Base-by-base conservation (phyloP, 2,888 invertebrate species). In the Aproaerema taeniolella region DNA sequence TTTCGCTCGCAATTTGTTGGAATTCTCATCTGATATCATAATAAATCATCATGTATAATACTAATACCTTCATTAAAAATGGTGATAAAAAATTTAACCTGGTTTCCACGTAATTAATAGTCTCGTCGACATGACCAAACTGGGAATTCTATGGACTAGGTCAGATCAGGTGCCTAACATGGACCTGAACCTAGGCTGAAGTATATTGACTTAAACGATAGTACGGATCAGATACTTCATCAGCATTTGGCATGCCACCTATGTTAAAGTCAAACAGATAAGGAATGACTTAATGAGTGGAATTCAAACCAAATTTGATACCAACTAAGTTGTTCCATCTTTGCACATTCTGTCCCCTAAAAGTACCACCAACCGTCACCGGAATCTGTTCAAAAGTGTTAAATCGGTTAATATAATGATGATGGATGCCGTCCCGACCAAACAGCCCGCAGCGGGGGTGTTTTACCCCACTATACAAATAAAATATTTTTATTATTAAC, bases 371-470 rank as follows among this genome's bases (percentile, higher is more conserved):
- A 70, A 70, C 72, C 64, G 76, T 67, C 68, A 67, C 62, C 59
- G 67, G 69, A 82, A 81, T 82, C 79, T 79, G 81, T 83, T 83
- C 76, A 76, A 86, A 86, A 86, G 86, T 86, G 86, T 86, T 86
- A 86, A 86, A 83, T 83, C 86, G 75, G 86, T 86, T 86, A 82
- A 77, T 82, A 77, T 85, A 86, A 86, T 86, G 85, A 86, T 86
- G 86, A 86, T 86, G 77, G 81, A 86, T 86, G 79, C 72, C 55
- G 74, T 67, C 70, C 79, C 74, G 63, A 74, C 80, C 79, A 77
- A 81, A 81, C 77, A 77, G 72, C 81, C 80, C 86, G 70, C 86
- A 83, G 86, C 86, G 83, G 86, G 86, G 86, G 86, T 83, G 86
- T 82, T 76, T 73, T 75, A 79, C 85, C 86, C 86, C 74, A 78